Conservation (phyloP, 2,113 vertebrate genomes). For the Helogale parvula region DNA sequence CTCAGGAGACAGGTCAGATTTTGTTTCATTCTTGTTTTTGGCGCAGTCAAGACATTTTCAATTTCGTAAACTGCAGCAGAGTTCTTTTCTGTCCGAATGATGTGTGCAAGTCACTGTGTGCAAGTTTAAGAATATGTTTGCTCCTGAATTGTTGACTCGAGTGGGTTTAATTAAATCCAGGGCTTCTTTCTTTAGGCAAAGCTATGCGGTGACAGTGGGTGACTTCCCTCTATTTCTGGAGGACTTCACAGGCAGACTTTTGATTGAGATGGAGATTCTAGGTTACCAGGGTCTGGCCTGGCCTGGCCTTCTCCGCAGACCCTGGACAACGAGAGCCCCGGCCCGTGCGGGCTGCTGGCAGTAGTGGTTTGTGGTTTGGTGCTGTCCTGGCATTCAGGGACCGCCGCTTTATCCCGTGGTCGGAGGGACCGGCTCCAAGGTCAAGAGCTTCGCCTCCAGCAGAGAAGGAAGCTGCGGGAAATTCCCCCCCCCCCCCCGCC, state of each 20-base stretch:
- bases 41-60: neutral
- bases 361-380: rapidly evolving
- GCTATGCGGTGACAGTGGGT: rapidly evolving
- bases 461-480: neutral
- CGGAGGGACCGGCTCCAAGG: neutral
- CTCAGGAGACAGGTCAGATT: neutral
- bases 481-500: too few species aligned
- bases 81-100: neutral
- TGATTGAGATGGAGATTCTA: rapidly evolving
- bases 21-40: neutral
- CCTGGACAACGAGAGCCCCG: rapidly evolving
- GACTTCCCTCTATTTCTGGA: neutral
- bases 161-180: rapidly evolving
- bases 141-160: rapidly evolving
- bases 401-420: rapidly evolving
- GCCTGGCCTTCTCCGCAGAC: rapidly evolving
- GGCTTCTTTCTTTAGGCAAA: too few species aligned
- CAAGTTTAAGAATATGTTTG: neutral
- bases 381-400: neutral
- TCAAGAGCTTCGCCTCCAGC: neutral
- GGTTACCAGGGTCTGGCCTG: rapidly evolving
- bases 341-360: rapidly evolving
- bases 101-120: rapidly evolving
- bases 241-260: rapidly evolving
- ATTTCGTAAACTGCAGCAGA: neutral